These are phyloP conservation scores for Musca vetustissima DNA, from an alignment of 1,140 invertebrate species.

Conservation along the genomic window DNA sequence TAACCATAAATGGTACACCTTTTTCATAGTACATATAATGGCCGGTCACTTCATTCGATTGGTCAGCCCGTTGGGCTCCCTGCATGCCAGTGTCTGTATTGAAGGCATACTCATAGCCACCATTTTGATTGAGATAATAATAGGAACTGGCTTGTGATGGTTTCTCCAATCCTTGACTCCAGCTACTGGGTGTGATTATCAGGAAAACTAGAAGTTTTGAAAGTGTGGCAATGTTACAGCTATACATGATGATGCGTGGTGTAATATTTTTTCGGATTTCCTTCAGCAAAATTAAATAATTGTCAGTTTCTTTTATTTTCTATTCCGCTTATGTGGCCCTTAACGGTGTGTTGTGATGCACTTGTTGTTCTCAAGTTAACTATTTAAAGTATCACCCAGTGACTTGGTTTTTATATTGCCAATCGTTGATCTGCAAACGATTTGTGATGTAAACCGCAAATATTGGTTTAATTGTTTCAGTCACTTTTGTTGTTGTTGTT, in stretches of 20 bases:
- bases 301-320: not conserved
- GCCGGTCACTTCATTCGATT: constrained; percentile 27
- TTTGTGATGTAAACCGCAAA: constrained; percentile 8
- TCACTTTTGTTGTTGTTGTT: not conserved
- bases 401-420: constrained; percentile 4
- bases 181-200: too few species aligned
- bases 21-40: constrained; percentile 22
- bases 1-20: constrained; percentile 4
- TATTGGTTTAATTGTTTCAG: constrained; percentile 11
- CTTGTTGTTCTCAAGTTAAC: not conserved
- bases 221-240: too few species aligned
- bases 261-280: too few species aligned
- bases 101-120: constrained; percentile 36
- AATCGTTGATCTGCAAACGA: not conserved
- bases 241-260: too few species aligned
- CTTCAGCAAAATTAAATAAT: not conserved
- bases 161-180: constrained; percentile 2
- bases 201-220: too few species aligned
- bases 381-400: not conserved
- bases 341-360: not conserved
- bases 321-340: not conserved
- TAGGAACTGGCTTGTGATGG: constrained; percentile 3
- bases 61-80: constrained; percentile 27
- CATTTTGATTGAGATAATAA: constrained; percentile 41
- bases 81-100: constrained; percentile 32